Conservation (phyloP, 2,113 vertebrate genomes). For the Acrocephalus arundinaceus region DNA sequence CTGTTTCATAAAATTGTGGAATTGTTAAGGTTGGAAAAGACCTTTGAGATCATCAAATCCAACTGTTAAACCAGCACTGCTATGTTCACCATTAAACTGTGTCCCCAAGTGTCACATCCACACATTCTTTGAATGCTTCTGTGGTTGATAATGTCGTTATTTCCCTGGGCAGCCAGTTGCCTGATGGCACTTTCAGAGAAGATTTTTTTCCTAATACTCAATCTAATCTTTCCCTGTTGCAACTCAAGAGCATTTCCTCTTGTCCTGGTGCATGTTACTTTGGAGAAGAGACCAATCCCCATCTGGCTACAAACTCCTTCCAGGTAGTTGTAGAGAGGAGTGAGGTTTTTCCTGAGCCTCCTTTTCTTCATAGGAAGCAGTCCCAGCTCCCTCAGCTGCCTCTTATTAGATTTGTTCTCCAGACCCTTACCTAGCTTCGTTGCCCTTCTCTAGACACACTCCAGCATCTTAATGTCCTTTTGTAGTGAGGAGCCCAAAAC, state of each 20-base stretch:
- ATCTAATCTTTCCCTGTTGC: not conserved
- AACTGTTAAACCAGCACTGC: not conserved
- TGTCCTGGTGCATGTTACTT: not conserved
- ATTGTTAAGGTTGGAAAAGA: not conserved
- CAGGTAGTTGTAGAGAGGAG: not conserved
- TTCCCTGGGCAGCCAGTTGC: not conserved
- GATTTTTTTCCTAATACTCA: not conserved
- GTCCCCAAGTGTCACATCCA: not conserved
- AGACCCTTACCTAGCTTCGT: not conserved
- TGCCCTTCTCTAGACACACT: not conserved
- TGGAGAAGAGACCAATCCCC: not conserved
- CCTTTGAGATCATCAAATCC: not conserved
- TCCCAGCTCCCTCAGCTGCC: not conserved
- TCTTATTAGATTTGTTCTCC: not conserved
- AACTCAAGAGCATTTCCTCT: not conserved
- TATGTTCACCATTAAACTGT: not conserved
- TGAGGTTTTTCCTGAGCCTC: not conserved
- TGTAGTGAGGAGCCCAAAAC: not conserved
- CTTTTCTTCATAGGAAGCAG: not conserved
- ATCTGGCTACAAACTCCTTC: not conserved
- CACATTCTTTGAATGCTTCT: not conserved
- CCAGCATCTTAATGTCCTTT: not conserved
- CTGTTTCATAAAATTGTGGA: not conserved
- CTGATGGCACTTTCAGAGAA: not conserved
- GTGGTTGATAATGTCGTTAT: rapidly evolving